Percentiles rank a stretch among this genome's conserved stretches.
Evolutionary conservation across 2,797 vertebrate species (phyloP).

Genomic region (Danio albolineatus): DNA sequence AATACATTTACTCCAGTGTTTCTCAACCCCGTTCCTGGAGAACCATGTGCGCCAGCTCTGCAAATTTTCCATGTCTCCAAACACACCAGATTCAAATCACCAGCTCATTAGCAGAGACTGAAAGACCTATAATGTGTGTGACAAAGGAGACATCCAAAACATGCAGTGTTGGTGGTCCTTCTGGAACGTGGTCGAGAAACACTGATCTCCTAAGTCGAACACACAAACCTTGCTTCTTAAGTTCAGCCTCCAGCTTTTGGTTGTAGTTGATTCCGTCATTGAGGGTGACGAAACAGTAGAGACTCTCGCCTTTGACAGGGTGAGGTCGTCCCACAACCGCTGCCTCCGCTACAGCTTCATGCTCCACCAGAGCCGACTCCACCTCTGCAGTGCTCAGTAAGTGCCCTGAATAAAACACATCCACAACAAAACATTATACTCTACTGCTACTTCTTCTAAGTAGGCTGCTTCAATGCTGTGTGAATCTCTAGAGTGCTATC

Average conservation of each 20-base stretch:
- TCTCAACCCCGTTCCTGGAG: too few species aligned
- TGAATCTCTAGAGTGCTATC: neutral
- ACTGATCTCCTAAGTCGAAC: neutral
- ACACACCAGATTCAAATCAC: too few species aligned
- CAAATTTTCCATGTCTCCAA: too few species aligned
- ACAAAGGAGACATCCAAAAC: too few species aligned
- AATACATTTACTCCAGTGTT: too few species aligned
- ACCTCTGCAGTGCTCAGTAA: conserved; percentile 94
- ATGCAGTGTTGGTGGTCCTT: too few species aligned
- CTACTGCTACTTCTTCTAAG: too few species aligned
- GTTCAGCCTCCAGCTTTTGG: conserved; percentile 80
- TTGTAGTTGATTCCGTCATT: conserved; percentile 83
- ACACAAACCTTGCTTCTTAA: conserved; percentile 86
- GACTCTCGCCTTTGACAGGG: conserved; percentile 92
- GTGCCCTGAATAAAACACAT: conserved; percentile 80
- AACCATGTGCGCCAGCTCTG: too few species aligned
- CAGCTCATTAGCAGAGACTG: too few species aligned
- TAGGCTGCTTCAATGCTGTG: neutral
- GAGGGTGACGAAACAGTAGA: conserved; percentile 96
- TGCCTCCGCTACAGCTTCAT: conserved; percentile 84
- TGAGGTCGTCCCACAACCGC: conserved; percentile 92
- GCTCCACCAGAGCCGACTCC: conserved; percentile 92
- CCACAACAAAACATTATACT: neutral
- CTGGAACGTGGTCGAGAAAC: too few species aligned
- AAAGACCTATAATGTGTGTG: too few species aligned